Evolutionary conservation across 2,888 invertebrate genomes (phyloP).

Genomic region (Epirrita christyi): DNA sequence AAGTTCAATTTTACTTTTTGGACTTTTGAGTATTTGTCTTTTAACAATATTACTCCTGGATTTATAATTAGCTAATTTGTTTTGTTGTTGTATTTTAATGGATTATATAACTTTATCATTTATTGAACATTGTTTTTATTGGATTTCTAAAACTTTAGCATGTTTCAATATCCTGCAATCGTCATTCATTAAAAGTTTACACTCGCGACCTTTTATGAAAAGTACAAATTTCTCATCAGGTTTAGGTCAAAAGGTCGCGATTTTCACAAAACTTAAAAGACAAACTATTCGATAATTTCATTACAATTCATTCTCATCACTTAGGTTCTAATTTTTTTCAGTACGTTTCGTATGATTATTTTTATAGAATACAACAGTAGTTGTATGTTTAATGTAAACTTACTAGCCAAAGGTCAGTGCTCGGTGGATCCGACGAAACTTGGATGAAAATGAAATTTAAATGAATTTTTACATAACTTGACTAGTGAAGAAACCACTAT

Average conservation of each 20-base stretch:
- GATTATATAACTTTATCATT: conserved; percentile 75
- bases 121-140: conserved; percentile 72
- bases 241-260: conserved; percentile 71
- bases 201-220: conserved; percentile 63
- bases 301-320: conserved; percentile 41
- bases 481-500: conserved; percentile 52
- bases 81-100: conserved; percentile 83
- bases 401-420: conserved; percentile 56
- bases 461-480: conserved; percentile 71
- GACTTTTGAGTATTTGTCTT: conserved; percentile 81
- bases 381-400: conserved; percentile 45
- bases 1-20: conserved; percentile 46
- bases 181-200: conserved; percentile 28
- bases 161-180: conserved; percentile 47
- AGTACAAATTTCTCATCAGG: conserved; percentile 81
- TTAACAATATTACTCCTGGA: conserved; percentile 56
- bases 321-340: conserved; percentile 45
- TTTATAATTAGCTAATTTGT: conserved; percentile 68
- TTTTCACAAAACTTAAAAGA: conserved; percentile 58
- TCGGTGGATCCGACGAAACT: conserved; percentile 59
- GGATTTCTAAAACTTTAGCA: conserved; percentile 55
- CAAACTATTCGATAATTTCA: conserved; percentile 58
- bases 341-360: conserved; percentile 59
- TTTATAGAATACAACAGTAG: conserved; percentile 53
- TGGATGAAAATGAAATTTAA: conserved; percentile 66